Base-by-base conservation (phyloP, 2,113 vertebrate species). In the Dendropsophus ebraccatus region DNA sequence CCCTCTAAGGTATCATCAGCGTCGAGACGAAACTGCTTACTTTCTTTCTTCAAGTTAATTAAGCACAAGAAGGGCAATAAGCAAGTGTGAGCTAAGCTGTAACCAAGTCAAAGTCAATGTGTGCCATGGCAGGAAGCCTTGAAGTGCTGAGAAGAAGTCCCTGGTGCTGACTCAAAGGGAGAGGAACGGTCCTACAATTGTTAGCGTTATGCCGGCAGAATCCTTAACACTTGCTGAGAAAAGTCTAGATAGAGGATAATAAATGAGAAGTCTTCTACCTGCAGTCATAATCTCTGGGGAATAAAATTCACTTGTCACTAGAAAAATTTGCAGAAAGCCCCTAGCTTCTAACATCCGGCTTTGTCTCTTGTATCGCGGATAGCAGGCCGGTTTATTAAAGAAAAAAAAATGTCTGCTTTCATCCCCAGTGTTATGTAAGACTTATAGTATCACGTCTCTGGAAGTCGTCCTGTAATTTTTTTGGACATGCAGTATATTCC, bases 1-100 rank as follows among this genome's bases (percentile, higher is more conserved):
- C 75, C 75, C 84, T 85, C 84, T 17, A 69, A 70, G 84, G 84
- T 69, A 85, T 79, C 60, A 79, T 78, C 84, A 85, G 75, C 47
- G 62, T 30, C 28, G 28, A 85, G 28, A 85, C 49, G 23, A 85
- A 70, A 79, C 58, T 78, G 60, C 84, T 85, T 85, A 85, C 60
- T 70, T 85, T 85, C 58, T 41, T 79, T 85, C 67, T 85, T 85
- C 75, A 70, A 72, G 75, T 85, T 85, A 70, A 85, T 85, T 85
- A 70, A 78, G 76, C 83, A 85, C 76, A 77, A 85, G 62, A 85
- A 79, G 84, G 84, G 52, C 84, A 85, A 85, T 85, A 85, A 85
- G 84, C 52, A 65, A 79, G 74, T 79, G 79, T 65, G 79, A 79
- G 75, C 60, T 52, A 49, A 17, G 75, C 75, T 85, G 56, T 52